phyloP scores from a whole-genome alignment of 2,888 invertebrate species.

The Opisthograptis luteolata region DNA sequence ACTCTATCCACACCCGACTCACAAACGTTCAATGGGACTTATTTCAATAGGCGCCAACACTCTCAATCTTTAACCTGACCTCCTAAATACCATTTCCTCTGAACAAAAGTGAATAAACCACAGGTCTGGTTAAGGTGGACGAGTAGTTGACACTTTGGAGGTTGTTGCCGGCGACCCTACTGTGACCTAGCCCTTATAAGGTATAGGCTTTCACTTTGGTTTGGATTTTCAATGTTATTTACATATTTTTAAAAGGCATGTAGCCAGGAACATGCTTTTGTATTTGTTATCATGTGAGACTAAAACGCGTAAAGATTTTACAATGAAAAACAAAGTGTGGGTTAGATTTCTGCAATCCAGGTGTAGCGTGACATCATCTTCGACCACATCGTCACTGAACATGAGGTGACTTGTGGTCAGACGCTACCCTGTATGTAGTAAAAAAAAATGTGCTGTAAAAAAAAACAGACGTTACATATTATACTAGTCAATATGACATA shows the following conservation, averaged over 20 bases:
- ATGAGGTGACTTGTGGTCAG: too few species aligned
- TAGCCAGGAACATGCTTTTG: conserved; percentile 15
- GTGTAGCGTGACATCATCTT: too few species aligned
- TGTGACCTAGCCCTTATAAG: conserved; percentile 43
- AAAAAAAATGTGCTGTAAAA: too few species aligned
- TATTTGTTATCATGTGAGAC: conserved; percentile 3
- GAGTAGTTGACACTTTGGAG: conserved; percentile 39
- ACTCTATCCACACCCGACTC: conserved; percentile 18
- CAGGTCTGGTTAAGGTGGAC: conserved; percentile 35
- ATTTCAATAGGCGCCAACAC: conserved; percentile 41
- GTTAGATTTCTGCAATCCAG: too few species aligned
- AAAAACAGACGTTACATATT: too few species aligned
- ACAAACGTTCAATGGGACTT: conserved; percentile 41
- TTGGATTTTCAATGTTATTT: conserved; percentile 30
- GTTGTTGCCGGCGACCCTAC: conserved; percentile 40
- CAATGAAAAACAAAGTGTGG: too few species aligned
- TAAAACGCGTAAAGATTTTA: too few species aligned
- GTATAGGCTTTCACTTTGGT: conserved; percentile 46
- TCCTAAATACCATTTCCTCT: conserved; percentile 4
- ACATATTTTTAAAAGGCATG: conserved; percentile 22
- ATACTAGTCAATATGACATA: too few species aligned
- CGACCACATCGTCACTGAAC: too few species aligned
- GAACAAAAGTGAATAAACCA: conserved; percentile 26
- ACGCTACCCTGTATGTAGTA: too few species aligned
- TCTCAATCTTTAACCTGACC: conserved; percentile 25